Evolutionary conservation across 2,888 invertebrate species (phyloP), one percentile per base, ranked within the genome.

Genomic region (Agrotis segetum): DNA sequence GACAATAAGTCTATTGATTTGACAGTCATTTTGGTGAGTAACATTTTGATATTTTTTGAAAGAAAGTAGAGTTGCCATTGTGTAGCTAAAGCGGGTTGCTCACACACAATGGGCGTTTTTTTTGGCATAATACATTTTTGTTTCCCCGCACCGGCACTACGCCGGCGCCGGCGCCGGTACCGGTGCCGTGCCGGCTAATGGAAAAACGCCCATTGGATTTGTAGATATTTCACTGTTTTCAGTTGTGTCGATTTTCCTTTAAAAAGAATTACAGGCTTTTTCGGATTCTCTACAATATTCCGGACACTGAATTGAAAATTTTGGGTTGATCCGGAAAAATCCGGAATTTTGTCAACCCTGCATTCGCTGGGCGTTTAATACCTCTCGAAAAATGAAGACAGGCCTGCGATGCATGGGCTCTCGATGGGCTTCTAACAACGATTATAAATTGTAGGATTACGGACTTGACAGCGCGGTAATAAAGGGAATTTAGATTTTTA

Each of bases 391-490:
- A 77, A 84, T 85, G 79, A 78, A 78, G 78, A 34, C 14, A 3
- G 56, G 53, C 53, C 24, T 24, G 24, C 53, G 29, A 55, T 40
- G 40, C 40, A 40, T 40, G 9, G 53, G 24, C 3, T 9, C 53
- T 29, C 55, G 55, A 77, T 61, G 67, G 76, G 53, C 47, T 63
- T 34, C 58, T 14, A n/a, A n/a, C 16, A 56, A 44, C 73, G 70
- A 74, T 84, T 85, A 84, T 82, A 67, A 84, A 85, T 85, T 21
- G 75, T 13, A 0, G 61, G 71, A 64, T 81, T 82, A 75, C 24
- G 61, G 50, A 19, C 60, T 56, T 85, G 80, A 85, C 81, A 70
- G 79, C 6, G 53, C 47, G 76, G 80, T 74, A 70, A 74, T 80
- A 73, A 70, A 72, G 16, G 59, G 67, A 56, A 40, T 78, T 81